Conservation (phyloP, 2,888 invertebrate genomes). For the Oxycera nigricornis region DNA sequence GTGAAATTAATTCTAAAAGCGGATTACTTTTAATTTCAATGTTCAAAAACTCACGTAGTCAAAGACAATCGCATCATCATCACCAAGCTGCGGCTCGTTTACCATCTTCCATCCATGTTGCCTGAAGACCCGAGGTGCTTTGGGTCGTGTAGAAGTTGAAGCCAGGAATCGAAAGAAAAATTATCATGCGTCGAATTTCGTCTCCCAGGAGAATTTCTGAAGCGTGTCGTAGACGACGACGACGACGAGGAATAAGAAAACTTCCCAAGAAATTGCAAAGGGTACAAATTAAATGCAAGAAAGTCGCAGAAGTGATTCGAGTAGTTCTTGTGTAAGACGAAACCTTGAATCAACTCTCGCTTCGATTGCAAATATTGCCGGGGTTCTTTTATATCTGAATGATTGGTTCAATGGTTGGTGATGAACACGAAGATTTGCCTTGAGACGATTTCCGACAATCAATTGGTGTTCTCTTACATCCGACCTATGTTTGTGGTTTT, state of each 20-base stretch:
- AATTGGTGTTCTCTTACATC: conserved; percentile 8
- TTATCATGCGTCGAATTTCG: conserved; percentile 7
- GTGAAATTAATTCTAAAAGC: conserved; percentile 42
- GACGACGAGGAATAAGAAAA: background rate
- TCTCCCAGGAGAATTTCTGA: conserved; percentile 43
- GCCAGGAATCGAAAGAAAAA: conserved; percentile 12
- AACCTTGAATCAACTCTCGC: conserved; percentile 15
- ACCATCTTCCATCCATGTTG: background rate
- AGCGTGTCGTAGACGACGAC: conserved; percentile 31
- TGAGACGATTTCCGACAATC: conserved; percentile 31
- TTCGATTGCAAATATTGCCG: conserved; percentile 17
- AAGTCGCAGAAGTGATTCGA: background rate
- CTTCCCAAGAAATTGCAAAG: background rate
- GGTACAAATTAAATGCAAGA: background rate
- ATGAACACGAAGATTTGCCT: background rate
- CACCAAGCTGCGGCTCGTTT: background rate
- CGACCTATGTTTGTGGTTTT: conserved; percentile 37
- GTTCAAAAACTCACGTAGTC: conserved; percentile 5
- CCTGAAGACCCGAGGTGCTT: background rate
- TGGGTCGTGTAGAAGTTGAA: background rate
- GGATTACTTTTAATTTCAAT: conserved; percentile 40
- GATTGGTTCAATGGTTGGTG: conserved; percentile 21
- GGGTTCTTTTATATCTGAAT: conserved; percentile 13
- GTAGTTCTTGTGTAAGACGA: background rate
- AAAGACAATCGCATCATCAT: conserved; percentile 16